Base-by-base conservation (phyloP, 2,797 vertebrate genomes). In the Anas georgica region DNA sequence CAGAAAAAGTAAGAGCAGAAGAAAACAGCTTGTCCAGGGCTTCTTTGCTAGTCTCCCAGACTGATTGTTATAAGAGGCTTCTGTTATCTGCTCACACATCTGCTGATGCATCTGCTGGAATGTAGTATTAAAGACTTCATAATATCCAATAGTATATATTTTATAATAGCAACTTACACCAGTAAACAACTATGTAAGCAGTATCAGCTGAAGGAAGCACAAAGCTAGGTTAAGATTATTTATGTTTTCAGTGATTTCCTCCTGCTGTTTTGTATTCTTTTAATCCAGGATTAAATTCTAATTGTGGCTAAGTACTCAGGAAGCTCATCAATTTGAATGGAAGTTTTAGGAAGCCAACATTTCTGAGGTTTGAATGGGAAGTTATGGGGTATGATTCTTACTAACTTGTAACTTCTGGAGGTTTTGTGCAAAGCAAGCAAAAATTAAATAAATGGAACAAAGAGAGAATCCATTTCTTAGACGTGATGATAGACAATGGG, bases 281-380 rank as follows among this genome's bases (percentile, higher is more conserved):
- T 91, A 91, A 95, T 85, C 33, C 37, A 55, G 68, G 78, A 93
- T 93, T 92, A 85, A 85, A 87, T 90, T 88, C 88, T 95, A 93
- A 88, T 91, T 91, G 60, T 80, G 41, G 68, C 17, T 73, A 88
- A 81, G 0, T 67, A 69, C 22, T 63, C 73, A 55, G 46, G 90
- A 90, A 94, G 60, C n/a, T 84, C 54, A 46, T 88, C 28, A 33
- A 10, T 77, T 90, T 63, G 35, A 86, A 76, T 79, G 55, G 35
- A 94, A 83, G 31, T 76, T 92, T 77, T 54, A 82, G 78, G 70
- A 66, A 76, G n/a, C 17, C 22, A 67, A 4, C 1, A 1, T 67
- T 46, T 55, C 74, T 66, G 45, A 69, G 48, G 14, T 66, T 68
- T 85, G 28, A 77, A 62, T 37, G 21, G 37, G 16, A 87, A 60